These are phyloP conservation scores for Phasianus colchicus DNA, from an alignment of 2,113 vertebrate genomes.

Conservation along the genomic window DNA sequence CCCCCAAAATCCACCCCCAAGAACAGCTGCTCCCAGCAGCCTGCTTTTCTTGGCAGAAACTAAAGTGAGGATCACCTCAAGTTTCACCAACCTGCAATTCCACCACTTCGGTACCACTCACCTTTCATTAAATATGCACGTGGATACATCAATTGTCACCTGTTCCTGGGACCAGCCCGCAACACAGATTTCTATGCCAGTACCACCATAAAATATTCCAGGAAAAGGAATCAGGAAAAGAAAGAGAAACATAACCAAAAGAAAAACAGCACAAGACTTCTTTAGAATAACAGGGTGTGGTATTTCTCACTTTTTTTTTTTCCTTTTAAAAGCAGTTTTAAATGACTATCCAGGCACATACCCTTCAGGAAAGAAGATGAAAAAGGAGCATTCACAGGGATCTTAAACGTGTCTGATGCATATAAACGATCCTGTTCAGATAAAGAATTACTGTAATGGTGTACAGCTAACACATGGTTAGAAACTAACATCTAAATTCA, in stretches of 20 bases:
- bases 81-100: background rate
- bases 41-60: background rate
- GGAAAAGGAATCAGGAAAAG: too few species aligned
- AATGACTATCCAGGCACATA: background rate
- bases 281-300: background rate
- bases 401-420: background rate
- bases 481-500: background rate
- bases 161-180: background rate
- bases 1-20: background rate
- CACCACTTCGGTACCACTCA: background rate
- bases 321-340: background rate
- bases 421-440: background rate
- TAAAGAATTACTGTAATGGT: background rate
- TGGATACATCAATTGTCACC: fast-evolving
- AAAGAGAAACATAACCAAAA: too few species aligned
- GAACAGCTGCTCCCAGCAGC: background rate
- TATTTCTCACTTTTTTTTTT: background rate
- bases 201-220: background rate
- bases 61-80: background rate
- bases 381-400: background rate
- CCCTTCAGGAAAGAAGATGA: background rate
- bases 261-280: background rate
- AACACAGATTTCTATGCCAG: background rate
- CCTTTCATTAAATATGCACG: background rate
- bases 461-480: background rate